phyloP scores from a whole-genome alignment of 2,113 vertebrate genomes.

The Pontoporia blainvillei region DNA sequence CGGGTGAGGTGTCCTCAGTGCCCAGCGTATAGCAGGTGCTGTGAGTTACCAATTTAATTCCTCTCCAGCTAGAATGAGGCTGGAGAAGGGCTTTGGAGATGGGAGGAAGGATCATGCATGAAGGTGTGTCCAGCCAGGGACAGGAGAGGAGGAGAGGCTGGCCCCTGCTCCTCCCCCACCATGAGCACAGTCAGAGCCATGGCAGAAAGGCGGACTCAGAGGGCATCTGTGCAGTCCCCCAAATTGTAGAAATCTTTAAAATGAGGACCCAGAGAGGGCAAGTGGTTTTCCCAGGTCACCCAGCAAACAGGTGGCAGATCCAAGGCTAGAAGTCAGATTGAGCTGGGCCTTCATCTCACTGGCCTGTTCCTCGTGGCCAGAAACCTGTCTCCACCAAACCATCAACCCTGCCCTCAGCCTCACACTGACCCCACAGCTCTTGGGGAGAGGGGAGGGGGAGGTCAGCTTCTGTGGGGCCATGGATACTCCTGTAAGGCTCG shows the following conservation, averaged over 20 bases:
- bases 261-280: not conserved
- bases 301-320: not conserved
- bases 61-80: not conserved
- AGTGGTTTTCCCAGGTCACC: not conserved
- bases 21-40: not conserved
- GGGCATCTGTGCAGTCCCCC: not conserved
- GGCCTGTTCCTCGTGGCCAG: not conserved
- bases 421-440: not conserved
- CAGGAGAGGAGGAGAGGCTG: not conserved
- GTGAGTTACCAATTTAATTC: not conserved
- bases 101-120: not conserved
- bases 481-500: rapidly evolving
- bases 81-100: not conserved
- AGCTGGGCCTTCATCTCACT: not conserved
- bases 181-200: rapidly evolving
- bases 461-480: not conserved
- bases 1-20: not conserved
- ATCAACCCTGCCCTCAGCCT: not conserved
- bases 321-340: not conserved
- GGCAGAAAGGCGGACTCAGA: not conserved
- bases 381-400: not conserved
- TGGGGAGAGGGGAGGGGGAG: not conserved
- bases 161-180: not conserved
- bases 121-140: too few relatives aligned
- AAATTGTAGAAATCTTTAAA: not conserved